These are phyloP conservation scores for Xanthia togata DNA, from an alignment of 2,888 invertebrate genomes.

Conservation along the genomic window DNA sequence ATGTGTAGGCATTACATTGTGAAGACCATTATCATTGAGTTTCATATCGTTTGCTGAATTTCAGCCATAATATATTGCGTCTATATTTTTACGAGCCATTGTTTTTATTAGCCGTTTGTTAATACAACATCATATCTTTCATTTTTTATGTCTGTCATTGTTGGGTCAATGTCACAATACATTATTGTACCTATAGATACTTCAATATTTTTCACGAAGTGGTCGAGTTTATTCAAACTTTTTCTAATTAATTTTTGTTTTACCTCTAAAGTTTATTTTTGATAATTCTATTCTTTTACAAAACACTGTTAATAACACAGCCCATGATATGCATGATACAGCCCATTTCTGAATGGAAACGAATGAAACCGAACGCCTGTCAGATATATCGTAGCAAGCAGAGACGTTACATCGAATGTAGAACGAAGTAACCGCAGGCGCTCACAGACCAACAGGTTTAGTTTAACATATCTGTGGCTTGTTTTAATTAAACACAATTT, in stretches of 20 bases:
- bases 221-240: no score
- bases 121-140: conserved; percentile 47
- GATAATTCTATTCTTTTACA: no score
- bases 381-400: conserved; percentile 58
- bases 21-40: conserved; percentile 19
- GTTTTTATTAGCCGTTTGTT: conserved; percentile 53
- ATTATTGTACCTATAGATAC: background rate
- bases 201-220: background rate
- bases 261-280: background rate
- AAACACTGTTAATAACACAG: background rate
- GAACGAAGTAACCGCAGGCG: conserved; percentile 54
- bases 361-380: conserved; percentile 50
- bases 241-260: background rate
- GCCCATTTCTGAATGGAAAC: conserved; percentile 11
- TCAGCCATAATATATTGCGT: conserved; percentile 35
- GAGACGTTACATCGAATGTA: conserved; percentile 30
- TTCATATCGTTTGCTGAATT: conserved; percentile 36
- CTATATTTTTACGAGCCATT: conserved; percentile 47
- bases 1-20: no score
- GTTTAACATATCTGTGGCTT: conserved; percentile 27
- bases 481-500: conserved; percentile 57
- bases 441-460: conserved; percentile 32
- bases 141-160: conserved; percentile 48
- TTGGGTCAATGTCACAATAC: conserved; percentile 29
- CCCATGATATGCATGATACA: background rate